Conservation (phyloP, 2,888 invertebrate genomes). For the Deilephila elpenor region DNA sequence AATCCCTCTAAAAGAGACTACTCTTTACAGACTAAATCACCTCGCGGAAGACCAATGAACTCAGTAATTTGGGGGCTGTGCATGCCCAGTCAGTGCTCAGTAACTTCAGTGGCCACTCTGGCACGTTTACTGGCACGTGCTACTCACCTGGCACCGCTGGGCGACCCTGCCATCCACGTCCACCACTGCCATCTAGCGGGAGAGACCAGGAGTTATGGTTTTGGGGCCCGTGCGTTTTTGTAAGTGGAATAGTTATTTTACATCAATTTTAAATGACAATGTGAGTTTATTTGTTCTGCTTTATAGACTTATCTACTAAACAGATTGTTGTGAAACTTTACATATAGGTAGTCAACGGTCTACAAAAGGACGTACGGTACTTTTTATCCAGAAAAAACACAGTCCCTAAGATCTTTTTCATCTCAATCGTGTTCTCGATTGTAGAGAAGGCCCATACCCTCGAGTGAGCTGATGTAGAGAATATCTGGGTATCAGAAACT, state of each 20-base stretch:
- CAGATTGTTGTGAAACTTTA: too few relatives aligned
- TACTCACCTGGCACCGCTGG: constrained; percentile 41
- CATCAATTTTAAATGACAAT: neutral
- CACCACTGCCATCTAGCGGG: constrained; percentile 45
- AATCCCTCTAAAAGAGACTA: too few relatives aligned
- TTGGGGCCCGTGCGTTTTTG: constrained; percentile 45
- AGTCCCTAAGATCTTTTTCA: too few relatives aligned
- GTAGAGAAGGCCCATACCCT: too few relatives aligned
- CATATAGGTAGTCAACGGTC: too few relatives aligned
- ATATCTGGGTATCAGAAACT: too few relatives aligned
- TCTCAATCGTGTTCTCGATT: too few relatives aligned
- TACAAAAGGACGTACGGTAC: too few relatives aligned
- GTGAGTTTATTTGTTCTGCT: too few relatives aligned
- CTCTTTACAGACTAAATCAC: constrained; percentile 11
- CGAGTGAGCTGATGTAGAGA: too few relatives aligned
- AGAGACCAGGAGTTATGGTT: constrained; percentile 30
- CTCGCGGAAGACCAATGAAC: constrained; percentile 43
- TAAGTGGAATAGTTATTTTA: constrained; percentile 38
- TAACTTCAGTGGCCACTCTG: constrained; percentile 48
- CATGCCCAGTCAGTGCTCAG: constrained; percentile 49
- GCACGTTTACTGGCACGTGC: constrained; percentile 42
- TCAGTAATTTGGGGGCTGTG: constrained; percentile 53
- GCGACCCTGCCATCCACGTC: constrained; percentile 40
- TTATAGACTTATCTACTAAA: too few relatives aligned
- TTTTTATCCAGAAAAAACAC: too few relatives aligned